Conservation (phyloP, 2,888 invertebrate genomes). For the Sphaerophoria taeniata region DNA sequence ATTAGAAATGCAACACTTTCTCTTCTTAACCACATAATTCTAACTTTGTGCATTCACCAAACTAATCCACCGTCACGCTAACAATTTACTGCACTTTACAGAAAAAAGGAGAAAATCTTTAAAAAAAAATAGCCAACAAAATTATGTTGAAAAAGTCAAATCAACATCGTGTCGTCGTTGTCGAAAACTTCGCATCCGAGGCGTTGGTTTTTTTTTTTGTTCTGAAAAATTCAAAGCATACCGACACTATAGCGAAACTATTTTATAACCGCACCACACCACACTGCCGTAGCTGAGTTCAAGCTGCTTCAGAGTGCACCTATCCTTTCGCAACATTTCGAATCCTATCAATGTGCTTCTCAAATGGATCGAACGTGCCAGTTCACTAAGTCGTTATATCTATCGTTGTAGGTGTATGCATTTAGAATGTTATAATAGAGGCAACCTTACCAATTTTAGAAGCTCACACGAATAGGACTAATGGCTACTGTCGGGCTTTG, state of each 20-base stretch:
- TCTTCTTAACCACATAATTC: constrained; percentile 67
- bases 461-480: constrained; percentile 51
- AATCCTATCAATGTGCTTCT: constrained; percentile 59
- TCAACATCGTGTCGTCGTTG: not conserved
- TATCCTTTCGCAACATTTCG: not conserved
- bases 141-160: not conserved
- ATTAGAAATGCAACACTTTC: constrained; percentile 72
- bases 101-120: not conserved
- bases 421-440: constrained; percentile 25
- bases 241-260: constrained; percentile 66
- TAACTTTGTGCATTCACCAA: constrained; percentile 64
- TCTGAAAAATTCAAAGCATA: constrained; percentile 66
- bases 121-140: not conserved
- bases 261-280: constrained; percentile 47
- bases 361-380: constrained; percentile 67
- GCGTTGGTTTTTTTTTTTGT: not conserved
- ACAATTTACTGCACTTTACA: constrained; percentile 43
- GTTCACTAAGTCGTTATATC: constrained; percentile 53
- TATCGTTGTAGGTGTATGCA: not conserved
- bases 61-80: constrained; percentile 67
- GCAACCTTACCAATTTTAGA: constrained; percentile 57
- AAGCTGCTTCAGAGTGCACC: constrained; percentile 29
- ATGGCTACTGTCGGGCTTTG: constrained; percentile 33
- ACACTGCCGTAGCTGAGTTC: constrained; percentile 35
- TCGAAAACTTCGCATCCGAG: not conserved